These are phyloP conservation scores for Zaprionus obscuricornis DNA, from an alignment of 2,888 invertebrate genomes.

Conservation along the genomic window DNA sequence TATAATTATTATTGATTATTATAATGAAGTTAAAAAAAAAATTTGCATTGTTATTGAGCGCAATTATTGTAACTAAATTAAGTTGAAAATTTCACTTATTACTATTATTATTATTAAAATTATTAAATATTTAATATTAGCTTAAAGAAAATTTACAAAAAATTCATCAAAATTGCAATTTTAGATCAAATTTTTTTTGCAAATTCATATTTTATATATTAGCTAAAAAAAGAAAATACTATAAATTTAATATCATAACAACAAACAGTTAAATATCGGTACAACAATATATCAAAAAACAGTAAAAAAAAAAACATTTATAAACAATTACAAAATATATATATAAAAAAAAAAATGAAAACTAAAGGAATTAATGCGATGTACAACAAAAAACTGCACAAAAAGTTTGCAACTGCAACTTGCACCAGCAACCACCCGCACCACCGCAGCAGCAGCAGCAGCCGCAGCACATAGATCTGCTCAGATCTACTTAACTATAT, in stretches of 20 bases:
- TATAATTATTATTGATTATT: conserved; percentile 23
- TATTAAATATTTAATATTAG: no score
- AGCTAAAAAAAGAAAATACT: conserved; percentile 12
- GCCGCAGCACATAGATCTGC: conserved; percentile 18
- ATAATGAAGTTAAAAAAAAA: conserved; percentile 6
- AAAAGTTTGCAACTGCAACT: conserved; percentile 4
- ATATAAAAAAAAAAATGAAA: conserved; percentile 22
- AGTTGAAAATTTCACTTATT: conserved; percentile 29
- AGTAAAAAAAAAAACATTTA: conserved; percentile 19
- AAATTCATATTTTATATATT: conserved; percentile 33
- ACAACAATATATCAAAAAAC: conserved; percentile 37
- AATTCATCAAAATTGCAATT: conserved; percentile 3
- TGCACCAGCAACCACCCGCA: conserved; percentile 13
- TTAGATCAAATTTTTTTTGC: conserved; percentile 37
- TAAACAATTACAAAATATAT: conserved; percentile 19
- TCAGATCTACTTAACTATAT: conserved; percentile 25
- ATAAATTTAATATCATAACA: no score
- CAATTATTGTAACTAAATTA: conserved; percentile 54
- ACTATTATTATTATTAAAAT: conserved; percentile 12
- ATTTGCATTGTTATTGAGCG: conserved; percentile 54
- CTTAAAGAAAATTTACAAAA: conserved; percentile 20
- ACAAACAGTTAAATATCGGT: conserved; percentile 24
- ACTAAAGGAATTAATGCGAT: conserved; percentile 32
- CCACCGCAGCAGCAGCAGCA: conserved; percentile 19
- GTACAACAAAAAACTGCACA: conserved; percentile 3